These are phyloP conservation scores for Lordiphosa andalusiaca DNA, from an alignment of 2,888 invertebrate genomes.

Conservation along the genomic window DNA sequence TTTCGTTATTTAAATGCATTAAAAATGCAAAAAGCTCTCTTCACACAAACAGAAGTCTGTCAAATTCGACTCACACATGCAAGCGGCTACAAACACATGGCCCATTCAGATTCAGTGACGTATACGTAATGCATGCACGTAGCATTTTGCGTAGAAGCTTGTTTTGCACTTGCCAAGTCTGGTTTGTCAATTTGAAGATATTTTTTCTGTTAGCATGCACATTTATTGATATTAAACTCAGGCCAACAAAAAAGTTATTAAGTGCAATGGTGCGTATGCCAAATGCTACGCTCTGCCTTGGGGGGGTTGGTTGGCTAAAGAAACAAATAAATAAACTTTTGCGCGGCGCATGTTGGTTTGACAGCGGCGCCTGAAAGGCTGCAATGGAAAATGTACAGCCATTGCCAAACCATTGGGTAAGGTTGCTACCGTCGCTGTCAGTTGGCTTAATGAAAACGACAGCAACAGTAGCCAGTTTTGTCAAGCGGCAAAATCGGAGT, in stretches of 20 bases:
- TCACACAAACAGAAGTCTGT: conserved; percentile 33
- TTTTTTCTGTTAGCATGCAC: neutral
- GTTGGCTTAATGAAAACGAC: conserved; percentile 50
- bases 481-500: conserved; percentile 9
- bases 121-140: conserved; percentile 42
- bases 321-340: neutral
- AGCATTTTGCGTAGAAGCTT: conserved; percentile 50
- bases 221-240: conserved; percentile 57
- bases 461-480: conserved; percentile 20
- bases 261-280: conserved; percentile 64
- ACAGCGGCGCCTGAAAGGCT: conserved; percentile 47
- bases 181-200: no score
- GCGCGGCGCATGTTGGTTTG: conserved; percentile 38
- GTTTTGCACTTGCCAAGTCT: neutral
- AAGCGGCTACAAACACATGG: conserved; percentile 21
- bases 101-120: conserved; percentile 36
- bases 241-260: conserved; percentile 41
- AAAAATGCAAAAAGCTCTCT: conserved; percentile 52
- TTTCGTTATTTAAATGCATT: conserved; percentile 68
- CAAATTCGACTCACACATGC: conserved; percentile 27
- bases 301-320: no score
- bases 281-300: conserved; percentile 35
- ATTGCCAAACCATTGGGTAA: conserved; percentile 3
- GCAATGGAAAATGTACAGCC: conserved; percentile 37
- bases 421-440: conserved; percentile 42